Base-by-base conservation (phyloP, 2,113 vertebrate species). In the Ramphastos sulfuratus region DNA sequence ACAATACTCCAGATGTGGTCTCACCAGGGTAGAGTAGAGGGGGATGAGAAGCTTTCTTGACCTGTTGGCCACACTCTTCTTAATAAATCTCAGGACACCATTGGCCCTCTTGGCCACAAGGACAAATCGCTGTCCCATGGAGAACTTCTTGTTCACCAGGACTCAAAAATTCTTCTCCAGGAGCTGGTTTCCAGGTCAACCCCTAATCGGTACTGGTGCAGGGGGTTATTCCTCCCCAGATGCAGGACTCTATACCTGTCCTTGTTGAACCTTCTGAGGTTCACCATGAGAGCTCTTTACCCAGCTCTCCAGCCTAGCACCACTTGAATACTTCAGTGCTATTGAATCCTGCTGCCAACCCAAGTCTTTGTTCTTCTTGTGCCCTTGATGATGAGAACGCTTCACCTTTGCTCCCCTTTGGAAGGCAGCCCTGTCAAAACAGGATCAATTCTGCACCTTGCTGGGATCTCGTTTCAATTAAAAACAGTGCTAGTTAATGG, bases 261-360 rank as follows among this genome's bases (percentile, higher is more conserved):
- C 48, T 50, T 50, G 48, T 23, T 50, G 20, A 21, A 50, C 19
- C 10, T 50, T 9, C 11, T 52, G 50, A 52, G 50, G 50, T 13
- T 52, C 12, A 46, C 15, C 44, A 46, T 46, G 44, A 46, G 44
- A 46, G 44, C 50, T 52, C 50, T 52, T 52, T 25, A 24, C 50
- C 50, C 23, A 52, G 23, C 50, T 52, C 50, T 52, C 50, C 50
- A 46, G 7, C 52, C n/a, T 63, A 70, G 50, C 70, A 63, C 46
- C 50, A 42, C 79, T 73, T 74, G 33, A 90, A 19, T 86, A 75
- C 61, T 72, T 91, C 50, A 30, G 55, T 86, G 75, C 87, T 87
- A 71, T 52, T 35, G 55, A 88, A 91, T 87, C 66, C 74, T 76
- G 44, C 85, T 90, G 69, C 70, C 89, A 92, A 91, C 48, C 31